Base-by-base conservation (phyloP, 2,888 invertebrate genomes). In the Anorthoa munda region DNA sequence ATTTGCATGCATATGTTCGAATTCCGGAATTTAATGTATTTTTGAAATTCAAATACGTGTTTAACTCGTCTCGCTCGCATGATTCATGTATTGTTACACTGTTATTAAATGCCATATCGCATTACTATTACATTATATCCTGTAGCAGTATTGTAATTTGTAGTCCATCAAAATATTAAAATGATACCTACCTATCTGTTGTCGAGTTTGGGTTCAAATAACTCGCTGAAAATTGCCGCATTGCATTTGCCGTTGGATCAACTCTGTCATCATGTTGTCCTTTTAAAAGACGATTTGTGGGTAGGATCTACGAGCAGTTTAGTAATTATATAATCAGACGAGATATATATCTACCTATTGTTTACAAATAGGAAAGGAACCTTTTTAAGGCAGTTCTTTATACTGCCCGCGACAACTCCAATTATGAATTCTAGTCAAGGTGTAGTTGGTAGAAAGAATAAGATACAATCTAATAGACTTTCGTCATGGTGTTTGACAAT, bases 61-160 rank as follows among this genome's bases (percentile, higher is more conserved):
- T 64, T 50, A 66, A 72, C 53, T 61, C 48, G 84, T 69, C 63
- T 68, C 61, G 66, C 55, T 81, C n/a, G n/a, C 56, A 48, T 81
- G 60, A 64, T 53, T 73, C 68, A 48, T 63, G 66, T 73, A 66
- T 72, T 59, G 61, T 71, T 61, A 75, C 67, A 73, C 61, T 72
- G 51, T 66, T 72, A 60, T 75, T 77, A 72, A 78, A 60, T 53
- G 51, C 59, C 63, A 60, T 74, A 83, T 80, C 71, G 21, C 55
- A 73, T 73, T 72, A 66, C 73, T 68, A 66, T 75, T 65, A 70
- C 70, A 76, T 68, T 76, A 76, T 68, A 66, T 80, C 72, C 80
- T 80, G 72, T 66, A 48, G 59, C 65, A 70, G 60, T 67, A 77
- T 77, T 75, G 21, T 60, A 11, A 39, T 39, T 39, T 39, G 39